Base-by-base conservation (phyloP, 2,113 vertebrate genomes). In the Scatophagus argus region DNA sequence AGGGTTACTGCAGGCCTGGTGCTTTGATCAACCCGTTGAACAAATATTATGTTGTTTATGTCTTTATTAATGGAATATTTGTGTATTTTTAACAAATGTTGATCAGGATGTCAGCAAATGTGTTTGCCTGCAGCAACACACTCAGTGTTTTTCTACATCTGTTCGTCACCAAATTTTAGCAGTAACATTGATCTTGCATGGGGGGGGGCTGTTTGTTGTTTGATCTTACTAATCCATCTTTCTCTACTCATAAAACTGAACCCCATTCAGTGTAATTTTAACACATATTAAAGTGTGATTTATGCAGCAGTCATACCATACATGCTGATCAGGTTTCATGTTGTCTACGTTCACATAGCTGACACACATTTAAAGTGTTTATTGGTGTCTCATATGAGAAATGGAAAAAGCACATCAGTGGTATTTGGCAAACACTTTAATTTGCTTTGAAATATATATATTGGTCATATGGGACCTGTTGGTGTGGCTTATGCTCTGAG, bases 401-500 rank as follows among this genome's bases (percentile, higher is more conserved):
- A 74, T 32, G 34, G n/a, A 5, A 36, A 34, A 64, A 4, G 5
- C 56, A n/a, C 34, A 49, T 55, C 38, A 32, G 14, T 36, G 27
- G 25, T 55, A 43, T 69, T 74, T 76, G 65, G 49, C 70, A 72
- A 56, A 49, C 49, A 44, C 36, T 58, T 68, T 23, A 1, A 34
- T 68, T 79, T 71, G 55, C 69, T 78, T 59, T 75, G 39, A 81
- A 78, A 74, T 62, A 58, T 58, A 59, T 81, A n/a, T n/a, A n/a
- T 74, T 56, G 47, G 63, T 77, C 77, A 46, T 66, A 44, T 78
- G 52, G 64, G 43, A 75, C 75, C 62, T 75, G 65, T 81, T 70
- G 56, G 58, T 56, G 59, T 58, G 39, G 46, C 58, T 87, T 49
- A 31, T 55, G 43, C 55, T 29, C 66, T 13, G 32, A 66, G 46